Base-by-base conservation (phyloP, 2,113 vertebrate species). In the Neotragus pygmaeus region DNA sequence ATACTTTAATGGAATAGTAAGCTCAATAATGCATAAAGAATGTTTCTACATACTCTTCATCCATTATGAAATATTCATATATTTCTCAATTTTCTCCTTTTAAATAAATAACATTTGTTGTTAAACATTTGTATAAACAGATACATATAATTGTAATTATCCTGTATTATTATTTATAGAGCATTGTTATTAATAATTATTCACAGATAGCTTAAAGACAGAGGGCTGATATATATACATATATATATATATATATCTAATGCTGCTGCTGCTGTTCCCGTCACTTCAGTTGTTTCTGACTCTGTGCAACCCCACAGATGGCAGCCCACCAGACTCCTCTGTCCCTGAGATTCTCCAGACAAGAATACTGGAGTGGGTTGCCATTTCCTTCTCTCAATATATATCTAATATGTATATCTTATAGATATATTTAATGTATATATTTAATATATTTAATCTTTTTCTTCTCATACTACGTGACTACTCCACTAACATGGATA, bases 241-340 rank as follows among this genome's bases (percentile, higher is more conserved):
- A 70, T 70, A 70, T 5, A 70, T 7, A 16, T 33, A 16, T 7
- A 62, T 30, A 64, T 33, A n/a, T n/a, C 36, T 8, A 64, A 66
- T 2, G 33, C 33, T 66, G 33, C 64, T 66, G 64, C 33, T 66
- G 64, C 33, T n/a, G 33, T 16, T 66, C 17, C 17, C 9, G 33
- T 17, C 4, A 0, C 33, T 66, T 66, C 64, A 66, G 17, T 66
- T 2, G 2, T 36, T 33, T 21, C 16, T 0, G 0, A 66, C 17
- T 66, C 33, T 66, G 33, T 66, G 17, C 0, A n/a, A 11, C n/a
- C 33, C n/a, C 64, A 21, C 9, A 16, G 30, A 33, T 2, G 7
- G 8, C 33, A 66, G 33, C n/a, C 17, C n/a, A 70, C n/a, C 64
- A 70, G 64, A 17, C 9, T 70, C n/a, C 9, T 11, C n/a, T 36